A percentile compares a stretch with the other conserved stretches of the same genome.
Conservation (phyloP, 2,888 invertebrate species). For the Creontiades dilutus region DNA sequence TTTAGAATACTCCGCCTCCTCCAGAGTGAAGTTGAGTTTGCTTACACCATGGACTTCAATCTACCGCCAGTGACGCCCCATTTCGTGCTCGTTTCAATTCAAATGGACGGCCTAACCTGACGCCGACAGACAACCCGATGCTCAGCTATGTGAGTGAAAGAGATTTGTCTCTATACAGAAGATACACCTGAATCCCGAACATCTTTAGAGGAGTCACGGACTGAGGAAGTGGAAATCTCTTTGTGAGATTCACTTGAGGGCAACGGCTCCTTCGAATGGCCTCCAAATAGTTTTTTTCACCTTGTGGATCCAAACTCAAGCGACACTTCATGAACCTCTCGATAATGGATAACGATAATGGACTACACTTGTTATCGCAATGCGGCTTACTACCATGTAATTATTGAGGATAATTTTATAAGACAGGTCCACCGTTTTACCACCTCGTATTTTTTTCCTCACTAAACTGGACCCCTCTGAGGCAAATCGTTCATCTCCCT, state of each 20-base stretch:
- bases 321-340: too few relatives aligned
- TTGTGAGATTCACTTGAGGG: conserved; percentile 8
- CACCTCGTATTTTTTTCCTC: too few relatives aligned
- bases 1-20: too few relatives aligned
- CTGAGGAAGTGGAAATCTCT: conserved; percentile 46
- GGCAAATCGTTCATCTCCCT: too few relatives aligned
- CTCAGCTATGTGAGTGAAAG: conserved; percentile 30
- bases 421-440: too few relatives aligned
- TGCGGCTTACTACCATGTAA: too few relatives aligned
- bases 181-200: conserved; percentile 44
- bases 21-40: background rate
- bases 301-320: background rate
- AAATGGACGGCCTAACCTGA: conserved; percentile 44
- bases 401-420: too few relatives aligned
- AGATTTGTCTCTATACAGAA: conserved; percentile 32
- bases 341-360: too few relatives aligned
- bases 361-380: too few relatives aligned
- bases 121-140: conserved; percentile 26
- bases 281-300: background rate
- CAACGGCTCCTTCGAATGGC: conserved; percentile 26
- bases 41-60: background rate
- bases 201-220: conserved; percentile 53
- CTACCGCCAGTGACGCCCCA: background rate
- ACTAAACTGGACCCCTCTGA: too few relatives aligned
- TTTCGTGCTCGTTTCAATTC: background rate